Percentiles rank a stretch among this genome's conserved stretches.
phyloP scores from a whole-genome alignment of 2,888 invertebrate genomes.

The Drosophila antonietae region DNA sequence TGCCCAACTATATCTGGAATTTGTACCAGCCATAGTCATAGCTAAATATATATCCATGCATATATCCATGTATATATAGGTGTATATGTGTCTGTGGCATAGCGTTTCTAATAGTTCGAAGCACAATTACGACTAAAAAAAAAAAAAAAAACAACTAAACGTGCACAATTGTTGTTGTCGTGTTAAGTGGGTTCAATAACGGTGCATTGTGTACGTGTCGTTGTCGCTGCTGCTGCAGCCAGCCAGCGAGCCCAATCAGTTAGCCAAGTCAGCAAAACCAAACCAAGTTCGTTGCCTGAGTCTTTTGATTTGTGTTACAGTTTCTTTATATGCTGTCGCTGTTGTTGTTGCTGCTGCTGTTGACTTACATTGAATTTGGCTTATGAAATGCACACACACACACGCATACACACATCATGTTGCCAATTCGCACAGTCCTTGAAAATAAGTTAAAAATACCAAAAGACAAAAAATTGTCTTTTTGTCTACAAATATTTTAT shows the following conservation, averaged over 20 bases:
- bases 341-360: constrained; percentile 6
- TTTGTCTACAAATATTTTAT: constrained; percentile 1
- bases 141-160: constrained; percentile 18
- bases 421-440: constrained; percentile 54
- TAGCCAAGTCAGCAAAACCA: constrained; percentile 30
- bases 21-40: not conserved
- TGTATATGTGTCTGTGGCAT: constrained; percentile 29
- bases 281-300: constrained; percentile 57
- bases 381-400: constrained; percentile 50
- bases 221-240: constrained; percentile 5
- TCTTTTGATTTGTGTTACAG: constrained; percentile 51
- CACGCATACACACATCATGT: constrained; percentile 32
- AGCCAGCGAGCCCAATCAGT: constrained; percentile 27
- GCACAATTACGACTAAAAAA: constrained; percentile 31
- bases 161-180: constrained; percentile 37
- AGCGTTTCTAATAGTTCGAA: constrained; percentile 35
- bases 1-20: constrained; percentile 14
- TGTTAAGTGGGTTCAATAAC: constrained; percentile 71
- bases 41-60: constrained; percentile 6
- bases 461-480: constrained; percentile 10
- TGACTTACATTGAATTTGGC: constrained; percentile 63
- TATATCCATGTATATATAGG: not conserved
- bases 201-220: constrained; percentile 72
- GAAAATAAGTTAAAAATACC: constrained; percentile 40
- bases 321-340: constrained; percentile 21